Conservation (phyloP, 2,797 vertebrate genomes). For the Alfaro cultratus region DNA sequence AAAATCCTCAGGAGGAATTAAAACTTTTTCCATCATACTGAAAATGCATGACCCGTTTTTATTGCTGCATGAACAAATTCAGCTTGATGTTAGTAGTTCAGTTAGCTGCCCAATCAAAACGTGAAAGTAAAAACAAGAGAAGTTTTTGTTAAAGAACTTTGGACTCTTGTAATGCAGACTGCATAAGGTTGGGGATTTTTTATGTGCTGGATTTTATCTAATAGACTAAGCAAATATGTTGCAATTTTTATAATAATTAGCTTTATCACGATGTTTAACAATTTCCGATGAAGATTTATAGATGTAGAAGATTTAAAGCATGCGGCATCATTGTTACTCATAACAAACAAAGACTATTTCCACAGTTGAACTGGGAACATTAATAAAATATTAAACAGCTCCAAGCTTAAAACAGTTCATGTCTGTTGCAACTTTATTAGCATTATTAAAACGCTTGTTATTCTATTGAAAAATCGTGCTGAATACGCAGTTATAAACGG, state of each 20-base stretch:
- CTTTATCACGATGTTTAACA: not conserved
- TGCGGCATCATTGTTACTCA: not conserved
- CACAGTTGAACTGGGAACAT: slow-evolving; percentile 23
- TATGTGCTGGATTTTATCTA: not conserved
- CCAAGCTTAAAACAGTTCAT: not conserved
- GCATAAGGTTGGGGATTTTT: not conserved
- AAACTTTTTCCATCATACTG: not conserved
- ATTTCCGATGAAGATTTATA: not conserved
- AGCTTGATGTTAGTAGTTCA: not conserved
- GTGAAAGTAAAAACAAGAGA: no score
- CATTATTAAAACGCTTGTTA: not conserved
- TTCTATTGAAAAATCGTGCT: not conserved
- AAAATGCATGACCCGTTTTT: not conserved
- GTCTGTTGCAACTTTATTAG: not conserved
- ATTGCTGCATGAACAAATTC: not conserved
- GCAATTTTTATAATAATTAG: not conserved
- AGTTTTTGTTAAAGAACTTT: no score
- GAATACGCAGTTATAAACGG: not conserved
- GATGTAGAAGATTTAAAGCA: not conserved
- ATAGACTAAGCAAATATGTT: not conserved
- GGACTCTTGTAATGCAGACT: not conserved
- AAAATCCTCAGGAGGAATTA: not conserved
- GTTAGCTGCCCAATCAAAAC: not conserved
- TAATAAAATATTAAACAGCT: slow-evolving; percentile 18
- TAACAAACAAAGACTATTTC: not conserved